Percentiles rank a stretch among this genome's conserved stretches.
Evolutionary conservation across 2,797 vertebrate species (phyloP).

Genomic region (Neosilurus hyrtlii): DNA sequence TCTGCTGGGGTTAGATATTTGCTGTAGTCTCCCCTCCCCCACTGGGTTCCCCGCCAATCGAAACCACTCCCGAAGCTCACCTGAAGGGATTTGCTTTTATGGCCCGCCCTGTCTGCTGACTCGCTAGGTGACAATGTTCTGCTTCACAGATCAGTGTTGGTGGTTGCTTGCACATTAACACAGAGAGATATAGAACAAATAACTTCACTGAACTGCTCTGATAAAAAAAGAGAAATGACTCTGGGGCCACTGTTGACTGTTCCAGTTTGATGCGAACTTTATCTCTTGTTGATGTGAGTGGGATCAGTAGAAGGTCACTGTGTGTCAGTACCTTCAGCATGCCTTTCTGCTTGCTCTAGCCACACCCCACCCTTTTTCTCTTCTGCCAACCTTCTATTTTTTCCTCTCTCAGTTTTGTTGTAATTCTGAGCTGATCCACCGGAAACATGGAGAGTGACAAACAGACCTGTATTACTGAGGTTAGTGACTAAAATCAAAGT

Average conservation of each 20-base stretch:
- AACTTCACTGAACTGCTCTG: conserved; percentile 75
- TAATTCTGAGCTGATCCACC: conserved; percentile 60
- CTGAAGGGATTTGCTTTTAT: conserved; percentile 77
- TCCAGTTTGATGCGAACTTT: conserved; percentile 62
- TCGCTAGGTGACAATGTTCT: conserved; percentile 68
- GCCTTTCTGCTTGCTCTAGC: conserved; percentile 54
- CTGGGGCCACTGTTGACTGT: conserved; percentile 68
- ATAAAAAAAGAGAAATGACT: conserved; percentile 55
- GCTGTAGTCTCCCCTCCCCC: conserved; percentile 58
- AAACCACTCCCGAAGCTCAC: conserved; percentile 64
- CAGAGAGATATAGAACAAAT: conserved; percentile 68
- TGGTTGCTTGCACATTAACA: conserved; percentile 74
- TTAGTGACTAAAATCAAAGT: conserved; percentile 64
- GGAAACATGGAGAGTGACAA: conserved; percentile 70
- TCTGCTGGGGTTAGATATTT: conserved; percentile 61
- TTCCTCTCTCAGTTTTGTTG: conserved; percentile 57
- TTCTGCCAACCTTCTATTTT: conserved; percentile 48
- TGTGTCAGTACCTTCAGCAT: conserved; percentile 60
- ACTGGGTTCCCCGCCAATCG: conserved; percentile 63
- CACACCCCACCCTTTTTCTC: conserved; percentile 60
- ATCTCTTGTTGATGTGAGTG: conserved; percentile 52
- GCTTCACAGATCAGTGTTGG: conserved; percentile 66
- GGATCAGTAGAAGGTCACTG: conserved; percentile 58
- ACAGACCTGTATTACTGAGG: conserved; percentile 71
- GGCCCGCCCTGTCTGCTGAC: conserved; percentile 66